These are phyloP conservation scores for Phrynocephalus versicolor DNA, from an alignment of 2,113 vertebrate species.

Conservation along the genomic window DNA sequence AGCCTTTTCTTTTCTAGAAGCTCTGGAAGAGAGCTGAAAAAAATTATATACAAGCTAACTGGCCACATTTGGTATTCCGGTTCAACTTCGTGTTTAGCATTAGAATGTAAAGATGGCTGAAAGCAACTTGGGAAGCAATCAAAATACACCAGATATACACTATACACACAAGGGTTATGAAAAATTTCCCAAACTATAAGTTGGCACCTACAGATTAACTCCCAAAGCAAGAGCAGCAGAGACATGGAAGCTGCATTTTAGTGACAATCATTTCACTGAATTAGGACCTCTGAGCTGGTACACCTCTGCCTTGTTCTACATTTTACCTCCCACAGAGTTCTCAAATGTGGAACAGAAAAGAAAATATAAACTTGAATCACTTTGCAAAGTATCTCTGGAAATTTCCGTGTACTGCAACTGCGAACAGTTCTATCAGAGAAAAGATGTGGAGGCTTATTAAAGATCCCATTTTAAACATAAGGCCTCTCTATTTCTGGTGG, in stretches of 20 bases:
- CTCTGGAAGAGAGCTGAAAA: constrained; percentile 92
- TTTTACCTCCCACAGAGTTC: neutral
- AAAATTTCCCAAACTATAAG: too few relatives aligned
- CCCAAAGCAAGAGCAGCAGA: neutral
- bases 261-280: neutral
- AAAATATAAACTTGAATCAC: neutral
- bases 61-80: constrained; percentile 19
- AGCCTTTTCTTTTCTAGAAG: constrained; percentile 96
- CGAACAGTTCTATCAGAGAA: neutral
- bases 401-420: neutral
- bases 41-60: constrained; percentile 69
- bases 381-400: neutral
- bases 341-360: neutral
- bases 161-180: neutral
- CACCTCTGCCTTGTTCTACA: neutral
- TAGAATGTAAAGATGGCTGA: neutral
- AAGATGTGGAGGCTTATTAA: neutral
- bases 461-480: neutral
- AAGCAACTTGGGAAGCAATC: neutral
- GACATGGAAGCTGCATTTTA: neutral
- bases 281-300: neutral
- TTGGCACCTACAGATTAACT: too few relatives aligned
- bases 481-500: neutral
- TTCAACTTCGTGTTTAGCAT: neutral
- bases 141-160: neutral